A percentile compares a stretch with the other conserved stretches of the same genome.
phyloP scores from a whole-genome alignment of 2,888 invertebrate genomes.

The Mimumesa dahlbomi region DNA sequence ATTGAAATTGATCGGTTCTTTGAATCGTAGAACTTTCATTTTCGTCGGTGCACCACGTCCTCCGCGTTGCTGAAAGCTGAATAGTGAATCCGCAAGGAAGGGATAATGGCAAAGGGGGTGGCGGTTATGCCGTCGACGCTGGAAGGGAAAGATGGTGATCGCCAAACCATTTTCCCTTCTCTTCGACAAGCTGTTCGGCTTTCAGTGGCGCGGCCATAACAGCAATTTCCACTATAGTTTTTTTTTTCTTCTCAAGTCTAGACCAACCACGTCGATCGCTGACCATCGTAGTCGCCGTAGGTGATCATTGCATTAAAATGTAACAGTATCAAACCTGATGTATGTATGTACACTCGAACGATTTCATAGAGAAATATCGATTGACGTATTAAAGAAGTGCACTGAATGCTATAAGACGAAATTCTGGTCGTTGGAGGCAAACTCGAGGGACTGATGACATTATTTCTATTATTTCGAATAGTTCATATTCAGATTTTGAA shows the following conservation, averaged over 20 bases:
- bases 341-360: background rate
- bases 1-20: slow-evolving; percentile 48
- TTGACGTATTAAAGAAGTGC: background rate
- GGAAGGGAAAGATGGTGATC: slow-evolving; percentile 57
- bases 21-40: slow-evolving; percentile 51
- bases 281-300: slow-evolving; percentile 16
- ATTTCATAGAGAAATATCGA: slow-evolving; percentile 20
- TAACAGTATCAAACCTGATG: background rate
- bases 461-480: too few relatives aligned
- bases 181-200: slow-evolving; percentile 34
- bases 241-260: slow-evolving; percentile 19
- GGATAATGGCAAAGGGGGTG: slow-evolving; percentile 38
- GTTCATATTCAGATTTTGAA: too few relatives aligned
- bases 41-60: slow-evolving; percentile 27
- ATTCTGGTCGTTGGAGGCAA: too few relatives aligned
- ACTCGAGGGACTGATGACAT: too few relatives aligned
- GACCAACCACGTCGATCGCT: slow-evolving; percentile 43
- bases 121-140: slow-evolving; percentile 26
- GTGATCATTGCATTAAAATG: slow-evolving; percentile 23
- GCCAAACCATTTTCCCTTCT: slow-evolving; percentile 42
- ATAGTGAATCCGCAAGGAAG: slow-evolving; percentile 10
- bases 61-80: slow-evolving; percentile 24
- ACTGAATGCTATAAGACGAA: too few relatives aligned
- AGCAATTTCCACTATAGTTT: slow-evolving; percentile 57
- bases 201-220: slow-evolving; percentile 54